Evolutionary conservation across 2,113 vertebrate species (phyloP).

Genomic region (Nannospalax galili): DNA sequence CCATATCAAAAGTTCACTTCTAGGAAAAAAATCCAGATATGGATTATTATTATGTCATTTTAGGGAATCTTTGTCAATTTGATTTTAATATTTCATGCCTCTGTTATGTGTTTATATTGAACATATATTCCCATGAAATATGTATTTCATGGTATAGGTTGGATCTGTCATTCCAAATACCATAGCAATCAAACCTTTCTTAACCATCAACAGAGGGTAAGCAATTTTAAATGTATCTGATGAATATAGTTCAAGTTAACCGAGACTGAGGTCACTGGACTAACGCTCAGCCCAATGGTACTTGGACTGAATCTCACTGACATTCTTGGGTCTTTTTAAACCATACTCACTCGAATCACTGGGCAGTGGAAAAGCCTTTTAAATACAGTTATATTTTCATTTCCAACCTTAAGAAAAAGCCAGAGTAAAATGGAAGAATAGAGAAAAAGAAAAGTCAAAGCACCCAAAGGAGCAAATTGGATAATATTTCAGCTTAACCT

Average conservation of each 20-base stretch:
- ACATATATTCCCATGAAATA: background rate
- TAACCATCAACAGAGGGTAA: background rate
- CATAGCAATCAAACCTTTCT: background rate
- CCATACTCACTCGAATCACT: background rate
- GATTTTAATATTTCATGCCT: background rate
- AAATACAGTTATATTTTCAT: background rate
- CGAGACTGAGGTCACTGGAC: slow-evolving; percentile 17
- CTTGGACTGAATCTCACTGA: background rate
- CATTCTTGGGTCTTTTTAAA: background rate
- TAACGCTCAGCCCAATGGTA: background rate
- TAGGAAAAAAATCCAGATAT: background rate
- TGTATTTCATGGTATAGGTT: background rate
- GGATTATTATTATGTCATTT: background rate
- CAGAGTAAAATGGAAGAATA: background rate
- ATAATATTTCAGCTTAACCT: background rate
- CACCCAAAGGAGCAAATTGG: background rate
- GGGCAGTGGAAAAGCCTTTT: background rate
- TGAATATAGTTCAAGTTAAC: background rate
- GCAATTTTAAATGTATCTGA: background rate
- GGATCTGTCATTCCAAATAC: background rate
- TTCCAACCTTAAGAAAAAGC: background rate
- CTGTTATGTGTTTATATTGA: background rate
- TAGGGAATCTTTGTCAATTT: background rate
- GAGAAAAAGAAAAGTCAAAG: background rate
- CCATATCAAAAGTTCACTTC: background rate